phyloP scores from a whole-genome alignment of 1,140 invertebrate genomes.

The Maconellicoccus hirsutus region DNA sequence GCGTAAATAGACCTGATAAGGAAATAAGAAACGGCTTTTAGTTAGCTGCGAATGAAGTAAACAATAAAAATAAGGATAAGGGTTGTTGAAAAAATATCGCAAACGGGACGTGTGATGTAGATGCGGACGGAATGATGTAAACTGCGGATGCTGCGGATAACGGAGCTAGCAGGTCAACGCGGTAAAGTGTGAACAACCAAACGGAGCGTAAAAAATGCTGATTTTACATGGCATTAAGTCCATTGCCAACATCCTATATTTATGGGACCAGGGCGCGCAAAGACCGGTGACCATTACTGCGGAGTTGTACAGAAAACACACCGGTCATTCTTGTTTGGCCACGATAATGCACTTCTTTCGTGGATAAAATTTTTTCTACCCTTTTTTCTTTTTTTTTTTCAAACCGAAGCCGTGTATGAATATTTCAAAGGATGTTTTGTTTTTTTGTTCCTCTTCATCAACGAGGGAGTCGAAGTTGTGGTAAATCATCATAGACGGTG shows the following conservation, averaged over 20 bases:
- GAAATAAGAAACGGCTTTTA: conserved; percentile 19
- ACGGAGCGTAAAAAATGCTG: conserved; percentile 20
- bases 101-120: not conserved
- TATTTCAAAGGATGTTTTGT: not conserved
- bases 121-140: not conserved
- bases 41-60: conserved; percentile 4
- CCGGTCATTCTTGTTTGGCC: not conserved
- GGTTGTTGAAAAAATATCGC: not conserved
- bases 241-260: conserved; percentile 19
- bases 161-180: not conserved
- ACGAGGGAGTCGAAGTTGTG: not conserved
- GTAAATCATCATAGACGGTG: conserved; percentile 5
- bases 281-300: conserved; percentile 13
- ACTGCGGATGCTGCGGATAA: not conserved
- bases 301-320: not conserved
- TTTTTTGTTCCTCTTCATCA: too few species aligned
- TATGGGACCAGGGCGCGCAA: too few species aligned
- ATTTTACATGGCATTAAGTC: conserved; percentile 22
- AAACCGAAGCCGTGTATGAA: not conserved
- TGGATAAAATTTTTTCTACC: not conserved
- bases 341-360: not conserved
- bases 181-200: conserved; percentile 17
- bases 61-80: conserved; percentile 14
- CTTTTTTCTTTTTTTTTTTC: not conserved
- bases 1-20: conserved; percentile 15